Percentiles rank a stretch among this genome's conserved stretches.
Evolutionary conservation across 2,888 invertebrate genomes (phyloP).

Genomic region (Neoitamus cyanurus): DNA sequence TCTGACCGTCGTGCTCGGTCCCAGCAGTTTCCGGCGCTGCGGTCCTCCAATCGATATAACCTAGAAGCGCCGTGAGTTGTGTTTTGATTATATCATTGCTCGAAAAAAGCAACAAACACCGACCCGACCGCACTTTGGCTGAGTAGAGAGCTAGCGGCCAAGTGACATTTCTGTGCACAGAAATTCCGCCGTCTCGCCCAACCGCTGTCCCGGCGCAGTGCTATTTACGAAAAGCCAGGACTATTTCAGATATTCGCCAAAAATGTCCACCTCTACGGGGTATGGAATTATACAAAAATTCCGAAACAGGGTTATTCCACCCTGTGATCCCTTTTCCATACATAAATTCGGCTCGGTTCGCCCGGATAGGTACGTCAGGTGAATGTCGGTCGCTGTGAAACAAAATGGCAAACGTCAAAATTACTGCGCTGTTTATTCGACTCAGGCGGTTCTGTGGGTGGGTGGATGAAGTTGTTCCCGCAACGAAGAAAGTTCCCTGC

Average conservation of each 20-base stretch:
- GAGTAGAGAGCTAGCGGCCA: neutral
- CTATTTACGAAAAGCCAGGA: neutral
- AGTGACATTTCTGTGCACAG: slow-evolving; percentile 13
- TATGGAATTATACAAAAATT: neutral
- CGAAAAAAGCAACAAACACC: neutral
- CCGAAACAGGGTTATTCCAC: neutral
- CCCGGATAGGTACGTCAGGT: neutral
- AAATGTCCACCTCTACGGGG: neutral
- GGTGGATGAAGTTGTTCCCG: neutral
- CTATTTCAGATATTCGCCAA: neutral
- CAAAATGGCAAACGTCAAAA: slow-evolving; percentile 23
- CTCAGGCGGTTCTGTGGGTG: neutral
- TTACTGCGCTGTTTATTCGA: neutral
- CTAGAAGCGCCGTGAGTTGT: neutral
- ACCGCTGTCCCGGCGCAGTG: neutral
- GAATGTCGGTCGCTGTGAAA: slow-evolving; percentile 1
- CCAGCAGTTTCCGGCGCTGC: neutral
- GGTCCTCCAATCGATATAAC: neutral
- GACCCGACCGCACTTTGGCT: neutral
- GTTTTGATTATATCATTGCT: slow-evolving; percentile 24
- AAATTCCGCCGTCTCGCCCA: neutral
- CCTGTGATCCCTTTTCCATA: neutral
- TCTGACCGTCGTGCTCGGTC: neutral
- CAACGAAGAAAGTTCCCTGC: neutral
- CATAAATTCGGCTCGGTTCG: neutral